A percentile compares a stretch with the other conserved stretches of the same genome.
These are phyloP conservation scores for Cataglyphis livida DNA, from an alignment of 2,888 invertebrate genomes.

Conservation along the genomic window DNA sequence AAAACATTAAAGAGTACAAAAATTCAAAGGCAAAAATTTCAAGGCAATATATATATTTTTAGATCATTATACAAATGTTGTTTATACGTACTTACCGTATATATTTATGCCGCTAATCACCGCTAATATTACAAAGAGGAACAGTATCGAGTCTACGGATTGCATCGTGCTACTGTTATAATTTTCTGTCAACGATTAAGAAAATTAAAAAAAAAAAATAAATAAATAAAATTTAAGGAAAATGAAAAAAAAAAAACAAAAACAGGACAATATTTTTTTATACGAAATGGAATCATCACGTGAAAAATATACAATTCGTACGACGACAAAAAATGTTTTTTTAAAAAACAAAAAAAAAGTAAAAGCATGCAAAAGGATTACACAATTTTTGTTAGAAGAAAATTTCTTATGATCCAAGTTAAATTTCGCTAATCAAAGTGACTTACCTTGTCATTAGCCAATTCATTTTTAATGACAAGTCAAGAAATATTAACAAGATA, in stretches of 20 bases:
- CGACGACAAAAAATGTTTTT: neutral
- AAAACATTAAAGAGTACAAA: neutral
- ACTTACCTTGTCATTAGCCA: neutral
- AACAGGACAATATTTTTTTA: neutral
- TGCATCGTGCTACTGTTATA: neutral
- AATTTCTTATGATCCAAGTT: neutral
- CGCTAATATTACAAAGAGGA: neutral
- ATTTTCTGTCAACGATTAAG: neutral
- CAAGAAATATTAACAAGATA: neutral
- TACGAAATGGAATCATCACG: neutral
- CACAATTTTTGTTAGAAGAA: neutral
- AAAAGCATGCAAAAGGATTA: neutral
- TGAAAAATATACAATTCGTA: neutral
- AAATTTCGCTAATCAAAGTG: neutral
- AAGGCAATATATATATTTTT: neutral
- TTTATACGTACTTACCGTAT: neutral
- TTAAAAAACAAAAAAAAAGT: neutral
- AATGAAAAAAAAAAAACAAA: neutral
- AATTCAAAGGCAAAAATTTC: no score
- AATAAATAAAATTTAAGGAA: neutral
- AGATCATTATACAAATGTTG: neutral
- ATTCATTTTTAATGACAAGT: neutral
- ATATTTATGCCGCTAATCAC: neutral
- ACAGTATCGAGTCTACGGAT: neutral
- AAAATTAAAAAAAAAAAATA: neutral